A percentile compares a stretch with the other conserved stretches of the same genome.
Conservation (phyloP, 2,797 vertebrate genomes). For the Scolopax bukidnonensis region DNA sequence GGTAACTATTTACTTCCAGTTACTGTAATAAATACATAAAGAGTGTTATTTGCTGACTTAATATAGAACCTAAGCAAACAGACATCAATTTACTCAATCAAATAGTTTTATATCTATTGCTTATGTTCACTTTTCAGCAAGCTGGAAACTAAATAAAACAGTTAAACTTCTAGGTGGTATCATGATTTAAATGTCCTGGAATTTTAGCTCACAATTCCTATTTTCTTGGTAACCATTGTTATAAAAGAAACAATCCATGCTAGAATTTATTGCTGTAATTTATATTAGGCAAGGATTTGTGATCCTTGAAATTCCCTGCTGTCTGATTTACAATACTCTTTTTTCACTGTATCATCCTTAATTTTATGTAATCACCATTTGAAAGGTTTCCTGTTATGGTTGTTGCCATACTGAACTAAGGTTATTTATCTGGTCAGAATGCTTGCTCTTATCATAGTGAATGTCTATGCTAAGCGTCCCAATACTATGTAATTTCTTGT, state of each 20-base stretch:
- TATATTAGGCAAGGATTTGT: constrained; percentile 57
- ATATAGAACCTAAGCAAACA: background rate
- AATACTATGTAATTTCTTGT: background rate
- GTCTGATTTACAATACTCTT: constrained; percentile 44
- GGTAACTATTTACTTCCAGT: background rate
- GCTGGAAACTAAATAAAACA: constrained; percentile 1
- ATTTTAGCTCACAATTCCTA: constrained; percentile 32
- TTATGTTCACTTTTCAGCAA: constrained; percentile 27
- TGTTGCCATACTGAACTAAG: background rate
- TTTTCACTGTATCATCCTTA: constrained; percentile 44
- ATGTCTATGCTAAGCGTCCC: background rate
- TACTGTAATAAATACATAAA: background rate
- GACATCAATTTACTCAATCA: background rate
- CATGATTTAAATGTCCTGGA: constrained; percentile 43
- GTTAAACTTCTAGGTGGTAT: background rate
- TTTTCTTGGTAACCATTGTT: constrained; percentile 50
- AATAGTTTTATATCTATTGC: background rate
- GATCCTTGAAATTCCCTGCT: constrained; percentile 62
- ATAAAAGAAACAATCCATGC: constrained; percentile 41
- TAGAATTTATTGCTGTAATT: constrained; percentile 53
- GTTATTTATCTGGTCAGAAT: constrained; percentile 34
- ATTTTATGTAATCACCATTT: constrained; percentile 41
- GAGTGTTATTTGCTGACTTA: background rate
- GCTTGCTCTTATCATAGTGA: background rate
- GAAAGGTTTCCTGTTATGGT: constrained; percentile 28